A percentile compares a stretch with the other conserved stretches of the same genome.
These are phyloP conservation scores for Mesopsocus fuscifrons DNA, from an alignment of 2,888 invertebrate genomes.

Conservation along the genomic window DNA sequence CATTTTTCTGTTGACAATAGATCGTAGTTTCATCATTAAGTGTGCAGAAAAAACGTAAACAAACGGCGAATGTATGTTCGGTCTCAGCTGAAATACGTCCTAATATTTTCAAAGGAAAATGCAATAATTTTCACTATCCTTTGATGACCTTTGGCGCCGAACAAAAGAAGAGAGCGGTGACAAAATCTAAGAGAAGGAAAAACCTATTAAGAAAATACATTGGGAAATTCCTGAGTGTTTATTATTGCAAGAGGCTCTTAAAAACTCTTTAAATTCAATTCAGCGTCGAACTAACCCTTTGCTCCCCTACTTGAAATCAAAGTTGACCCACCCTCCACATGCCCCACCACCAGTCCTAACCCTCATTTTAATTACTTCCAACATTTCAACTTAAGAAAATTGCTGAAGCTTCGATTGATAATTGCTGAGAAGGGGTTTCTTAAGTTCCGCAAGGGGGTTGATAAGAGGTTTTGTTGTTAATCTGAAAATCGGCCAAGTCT, in stretches of 20 bases:
- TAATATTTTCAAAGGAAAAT: no score
- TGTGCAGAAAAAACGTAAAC: no score
- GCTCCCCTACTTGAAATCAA: background rate
- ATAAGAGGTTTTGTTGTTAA: slow-evolving; percentile 8
- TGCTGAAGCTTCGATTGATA: no score
- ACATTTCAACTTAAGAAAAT: no score
- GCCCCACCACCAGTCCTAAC: no score
- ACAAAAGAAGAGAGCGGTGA: background rate
- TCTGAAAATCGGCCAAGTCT: slow-evolving; percentile 10
- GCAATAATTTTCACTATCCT: no score
- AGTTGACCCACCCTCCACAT: background rate
- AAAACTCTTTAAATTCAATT: slow-evolving; percentile 8
- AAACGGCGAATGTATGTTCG: no score
- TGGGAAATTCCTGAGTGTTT: slow-evolving; percentile 1
- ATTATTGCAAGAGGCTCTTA: background rate
- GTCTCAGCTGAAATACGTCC: no score
- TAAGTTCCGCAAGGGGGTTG: background rate
- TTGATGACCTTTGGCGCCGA: no score
- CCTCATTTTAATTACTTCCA: no score
- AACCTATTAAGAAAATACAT: background rate
- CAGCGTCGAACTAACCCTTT: background rate
- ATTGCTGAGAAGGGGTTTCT: background rate
- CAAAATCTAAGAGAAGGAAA: background rate
- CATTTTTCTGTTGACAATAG: no score
- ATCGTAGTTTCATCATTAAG: no score